Conservation (phyloP, 2,797 vertebrate species). For the Craterocephalus amniculus region DNA sequence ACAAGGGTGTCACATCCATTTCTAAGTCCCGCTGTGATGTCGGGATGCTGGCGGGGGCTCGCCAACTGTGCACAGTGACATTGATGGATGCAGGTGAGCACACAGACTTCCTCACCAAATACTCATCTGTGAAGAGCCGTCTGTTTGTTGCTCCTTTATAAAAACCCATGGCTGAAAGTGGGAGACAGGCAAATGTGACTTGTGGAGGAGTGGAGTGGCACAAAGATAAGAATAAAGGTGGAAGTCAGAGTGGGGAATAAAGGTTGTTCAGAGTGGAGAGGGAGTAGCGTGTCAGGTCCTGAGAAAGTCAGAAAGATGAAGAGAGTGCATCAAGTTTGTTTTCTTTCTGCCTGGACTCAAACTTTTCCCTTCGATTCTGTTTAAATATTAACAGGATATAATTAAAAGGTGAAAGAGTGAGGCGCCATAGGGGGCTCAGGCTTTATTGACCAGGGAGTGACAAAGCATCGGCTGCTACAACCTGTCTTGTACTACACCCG, state of each 20-base stretch:
- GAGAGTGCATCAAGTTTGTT: constrained; percentile 50
- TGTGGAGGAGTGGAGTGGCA: constrained; percentile 45
- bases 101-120: constrained; percentile 50
- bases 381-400: constrained; percentile 80
- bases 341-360: constrained; percentile 42
- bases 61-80: constrained; percentile 52
- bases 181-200: constrained; percentile 35
- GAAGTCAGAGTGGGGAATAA: constrained; percentile 33
- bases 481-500: constrained; percentile 18
- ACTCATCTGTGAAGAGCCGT: constrained; percentile 57
- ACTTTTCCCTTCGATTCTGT: constrained; percentile 72
- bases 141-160: constrained; percentile 57
- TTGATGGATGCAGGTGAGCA: constrained; percentile 71
- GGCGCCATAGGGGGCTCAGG: constrained; percentile 55
- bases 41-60: constrained; percentile 58
- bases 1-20: constrained; percentile 70
- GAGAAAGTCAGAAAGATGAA: constrained; percentile 37
- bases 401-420: constrained; percentile 76
- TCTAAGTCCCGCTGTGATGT: constrained; percentile 72
- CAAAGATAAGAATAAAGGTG: constrained; percentile 42
- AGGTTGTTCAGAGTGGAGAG: constrained; percentile 16
- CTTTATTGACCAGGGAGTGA: constrained; percentile 71
- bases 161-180: constrained; percentile 40
- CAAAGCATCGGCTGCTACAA: constrained; percentile 42
- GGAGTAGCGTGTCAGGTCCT: constrained; percentile 1